Percentiles rank a stretch among this genome's conserved stretches.
Conservation (phyloP, 2,888 invertebrate genomes). For the Ditula angustiorana region DNA sequence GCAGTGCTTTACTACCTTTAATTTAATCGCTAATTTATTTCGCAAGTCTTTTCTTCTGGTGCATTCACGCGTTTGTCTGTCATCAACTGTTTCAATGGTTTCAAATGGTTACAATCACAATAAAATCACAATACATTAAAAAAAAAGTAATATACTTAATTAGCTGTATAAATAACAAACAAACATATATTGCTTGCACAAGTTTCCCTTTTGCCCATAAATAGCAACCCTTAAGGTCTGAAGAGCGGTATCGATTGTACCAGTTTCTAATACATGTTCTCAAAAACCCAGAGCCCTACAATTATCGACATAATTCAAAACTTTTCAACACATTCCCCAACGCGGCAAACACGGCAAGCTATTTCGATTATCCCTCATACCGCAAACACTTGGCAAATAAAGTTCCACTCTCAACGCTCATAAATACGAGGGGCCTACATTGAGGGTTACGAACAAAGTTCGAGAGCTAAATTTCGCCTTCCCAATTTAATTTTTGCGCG, state of each 20-base stretch:
- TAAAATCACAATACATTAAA: too few relatives aligned
- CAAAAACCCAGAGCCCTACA: background rate
- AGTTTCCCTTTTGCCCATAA: background rate
- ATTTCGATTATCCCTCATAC: slow-evolving; percentile 13
- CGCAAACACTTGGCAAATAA: slow-evolving; percentile 12
- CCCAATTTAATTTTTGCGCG: background rate
- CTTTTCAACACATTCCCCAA: background rate
- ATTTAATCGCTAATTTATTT: too few relatives aligned
- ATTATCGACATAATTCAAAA: slow-evolving; percentile 9
- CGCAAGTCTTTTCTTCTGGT: too few relatives aligned
- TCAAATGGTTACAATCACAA: too few relatives aligned
- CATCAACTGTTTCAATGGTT: too few relatives aligned
- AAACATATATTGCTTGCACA: background rate
- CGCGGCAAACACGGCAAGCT: slow-evolving; percentile 4
- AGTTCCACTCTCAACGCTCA: background rate
- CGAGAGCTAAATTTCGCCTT: background rate
- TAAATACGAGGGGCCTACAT: slow-evolving; percentile 2
- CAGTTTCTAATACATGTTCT: background rate
- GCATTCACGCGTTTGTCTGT: too few relatives aligned
- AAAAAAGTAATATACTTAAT: too few relatives aligned
- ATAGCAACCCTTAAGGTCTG: background rate
- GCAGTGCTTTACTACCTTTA: too few relatives aligned
- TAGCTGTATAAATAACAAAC: too few relatives aligned
- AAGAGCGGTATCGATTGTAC: background rate
- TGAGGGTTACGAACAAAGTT: background rate